Base-by-base conservation (phyloP, 2,113 vertebrate genomes). In the Sclerurus mexicanus region DNA sequence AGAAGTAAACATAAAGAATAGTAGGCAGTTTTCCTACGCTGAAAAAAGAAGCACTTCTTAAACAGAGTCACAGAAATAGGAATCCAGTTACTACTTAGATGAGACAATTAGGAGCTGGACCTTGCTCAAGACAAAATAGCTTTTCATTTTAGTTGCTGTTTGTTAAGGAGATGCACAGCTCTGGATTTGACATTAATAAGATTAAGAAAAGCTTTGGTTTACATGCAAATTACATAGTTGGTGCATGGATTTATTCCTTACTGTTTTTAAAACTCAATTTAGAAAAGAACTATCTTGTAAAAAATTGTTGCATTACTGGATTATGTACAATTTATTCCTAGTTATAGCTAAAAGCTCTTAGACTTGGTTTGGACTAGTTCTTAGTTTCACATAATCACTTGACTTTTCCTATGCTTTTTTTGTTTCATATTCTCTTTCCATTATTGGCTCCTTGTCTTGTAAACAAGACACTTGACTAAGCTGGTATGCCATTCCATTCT, bases 321-420 rank as follows among this genome's bases (percentile, higher is more conserved):
- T 77, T 84, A 60, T 77, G 87, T 84, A 25, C 6, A 35, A 8
- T 3, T 71, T 81, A 35, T 66, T 33, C 2, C 11, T 60, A 37
- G 10, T 23, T 62, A 46, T 6, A 60, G 12, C 6, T 75, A 71
- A 87, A 93, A 86, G 14, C 10, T 47, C 3, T 14, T 56, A 24
- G 33, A 37, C 6, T 72, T 85, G 21, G 4, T 84, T 93, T 75
- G 33, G 24, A 52, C 1, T 2, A 63, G 12, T 31, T 83, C 12
- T 27, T 74, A 33, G 8, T 33, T 81, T 67, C 39, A 60, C 16
- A 35, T 15, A 53, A 10, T 69, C 19, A 42, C 2, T 27, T 53
- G 24, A 49, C 1, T 10, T 56, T 64, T 75, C 50, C 50, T 4
- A 42, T 5, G 3, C 1, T 0, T 58, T 76, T 84, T 44, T 2